These are phyloP conservation scores for Festucalex cinctus DNA, from an alignment of 2,113 vertebrate species.

Conservation along the genomic window DNA sequence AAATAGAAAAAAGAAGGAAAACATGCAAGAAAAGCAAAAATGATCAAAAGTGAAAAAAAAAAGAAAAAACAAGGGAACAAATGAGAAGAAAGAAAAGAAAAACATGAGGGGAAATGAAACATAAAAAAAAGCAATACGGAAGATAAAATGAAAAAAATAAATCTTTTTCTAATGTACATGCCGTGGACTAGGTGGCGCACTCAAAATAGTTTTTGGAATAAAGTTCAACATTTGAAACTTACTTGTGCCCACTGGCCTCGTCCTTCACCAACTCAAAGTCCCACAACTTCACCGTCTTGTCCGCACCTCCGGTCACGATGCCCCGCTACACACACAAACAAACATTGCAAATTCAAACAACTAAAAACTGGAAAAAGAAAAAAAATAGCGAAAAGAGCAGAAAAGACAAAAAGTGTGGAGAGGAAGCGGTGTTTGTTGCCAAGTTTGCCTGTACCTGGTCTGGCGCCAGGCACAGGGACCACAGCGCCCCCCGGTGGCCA, in stretches of 20 bases:
- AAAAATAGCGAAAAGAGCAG: neutral
- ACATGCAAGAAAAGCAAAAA: too few relatives aligned
- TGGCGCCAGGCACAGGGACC: slow-evolving; percentile 88
- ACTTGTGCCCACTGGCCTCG: slow-evolving; percentile 80
- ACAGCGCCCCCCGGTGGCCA: slow-evolving; percentile 83
- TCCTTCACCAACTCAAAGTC: slow-evolving; percentile 95
- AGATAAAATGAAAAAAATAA: too few relatives aligned
- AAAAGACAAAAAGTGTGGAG: neutral
- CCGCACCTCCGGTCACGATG: slow-evolving; percentile 88
- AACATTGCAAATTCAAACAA: too few relatives aligned
- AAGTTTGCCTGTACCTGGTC: slow-evolving; percentile 80
- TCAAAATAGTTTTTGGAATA: neutral
- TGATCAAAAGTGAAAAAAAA: neutral
- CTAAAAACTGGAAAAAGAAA: too few relatives aligned
- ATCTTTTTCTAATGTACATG: neutral
- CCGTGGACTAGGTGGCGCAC: neutral
- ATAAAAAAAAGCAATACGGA: neutral
- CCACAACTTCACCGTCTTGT: slow-evolving; percentile 96
- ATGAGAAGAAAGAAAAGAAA: too few relatives aligned
- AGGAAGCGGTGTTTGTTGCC: too few relatives aligned
- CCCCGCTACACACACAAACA: slow-evolving; percentile 72
- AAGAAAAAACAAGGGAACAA: neutral
- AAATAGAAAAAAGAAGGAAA: neutral
- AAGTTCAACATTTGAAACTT: neutral
- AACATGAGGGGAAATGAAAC: neutral